These are phyloP conservation scores for Trichonephila clavata DNA, from an alignment of 1,140 invertebrate species.

Conservation along the genomic window DNA sequence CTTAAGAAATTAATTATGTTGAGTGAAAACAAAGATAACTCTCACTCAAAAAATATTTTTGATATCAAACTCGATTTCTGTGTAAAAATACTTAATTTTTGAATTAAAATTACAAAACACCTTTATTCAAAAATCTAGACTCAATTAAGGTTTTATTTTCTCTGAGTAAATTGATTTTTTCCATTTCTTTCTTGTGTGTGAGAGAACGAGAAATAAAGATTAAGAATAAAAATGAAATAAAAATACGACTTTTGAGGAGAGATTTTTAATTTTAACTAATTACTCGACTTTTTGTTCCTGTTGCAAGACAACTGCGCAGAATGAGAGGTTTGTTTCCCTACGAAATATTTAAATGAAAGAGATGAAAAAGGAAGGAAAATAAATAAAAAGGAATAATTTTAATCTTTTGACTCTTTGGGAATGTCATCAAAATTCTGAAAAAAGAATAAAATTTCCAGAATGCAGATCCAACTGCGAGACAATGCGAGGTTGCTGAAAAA, in stretches of 20 bases:
- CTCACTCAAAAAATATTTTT: neutral
- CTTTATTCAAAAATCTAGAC: neutral
- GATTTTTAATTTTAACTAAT: conserved; percentile 31
- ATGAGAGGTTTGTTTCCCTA: neutral
- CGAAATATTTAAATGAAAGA: neutral
- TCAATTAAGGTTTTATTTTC: conserved; percentile 10
- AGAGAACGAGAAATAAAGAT: neutral
- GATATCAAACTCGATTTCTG: neutral
- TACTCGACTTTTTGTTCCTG: neutral
- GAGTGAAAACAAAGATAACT: neutral
- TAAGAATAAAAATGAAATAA: neutral
- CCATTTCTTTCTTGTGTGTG: neutral
- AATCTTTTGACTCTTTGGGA: neutral
- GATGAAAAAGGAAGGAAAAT: neutral
- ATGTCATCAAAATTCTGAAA: neutral
- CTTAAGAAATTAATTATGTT: neutral
- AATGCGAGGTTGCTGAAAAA: neutral
- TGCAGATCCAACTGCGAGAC: neutral
- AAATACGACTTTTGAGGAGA: neutral
- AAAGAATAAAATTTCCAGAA: neutral
- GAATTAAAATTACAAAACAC: neutral
- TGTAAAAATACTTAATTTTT: neutral
- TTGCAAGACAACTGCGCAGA: neutral
- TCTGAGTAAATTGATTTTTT: conserved; percentile 4
- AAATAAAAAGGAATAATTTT: neutral